phyloP scores from a whole-genome alignment of 2,888 invertebrate species.

The Philopedon plagiatum region DNA sequence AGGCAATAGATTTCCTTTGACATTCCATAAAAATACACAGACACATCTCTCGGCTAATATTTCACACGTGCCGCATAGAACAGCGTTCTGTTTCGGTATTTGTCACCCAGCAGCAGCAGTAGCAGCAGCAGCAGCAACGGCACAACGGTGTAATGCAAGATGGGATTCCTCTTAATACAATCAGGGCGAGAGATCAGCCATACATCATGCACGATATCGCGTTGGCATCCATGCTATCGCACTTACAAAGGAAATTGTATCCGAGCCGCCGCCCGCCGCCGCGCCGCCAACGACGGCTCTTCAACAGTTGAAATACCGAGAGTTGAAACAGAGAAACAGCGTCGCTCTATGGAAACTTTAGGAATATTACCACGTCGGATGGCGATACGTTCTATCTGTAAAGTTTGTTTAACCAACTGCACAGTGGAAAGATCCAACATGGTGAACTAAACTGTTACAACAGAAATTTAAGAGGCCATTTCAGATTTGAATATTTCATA shows the following conservation, averaged over 20 bases:
- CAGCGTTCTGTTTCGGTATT: conserved; percentile 49
- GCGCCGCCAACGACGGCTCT: conserved; percentile 43
- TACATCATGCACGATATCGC: conserved; percentile 56
- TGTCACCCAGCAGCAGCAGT: conserved; percentile 33
- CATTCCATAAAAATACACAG: conserved; percentile 11
- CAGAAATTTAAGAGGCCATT: too few relatives aligned
- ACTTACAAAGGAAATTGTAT: conserved; percentile 56
- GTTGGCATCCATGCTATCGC: conserved; percentile 53
- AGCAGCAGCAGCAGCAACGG: background rate
- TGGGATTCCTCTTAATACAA: conserved; percentile 52
- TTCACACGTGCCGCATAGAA: conserved; percentile 41
- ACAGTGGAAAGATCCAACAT: background rate
- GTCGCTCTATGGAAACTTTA: conserved; percentile 3
- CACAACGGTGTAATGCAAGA: conserved; percentile 26
- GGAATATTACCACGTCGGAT: conserved; percentile 3
- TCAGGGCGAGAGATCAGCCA: conserved; percentile 53
- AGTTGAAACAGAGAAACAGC: conserved; percentile 29
- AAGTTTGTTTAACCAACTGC: background rate
- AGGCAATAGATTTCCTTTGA: background rate
- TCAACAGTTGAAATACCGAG: conserved; percentile 36
- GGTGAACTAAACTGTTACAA: background rate
- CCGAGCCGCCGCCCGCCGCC: conserved; percentile 50
- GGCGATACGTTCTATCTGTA: background rate
- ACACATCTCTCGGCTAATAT: conserved; percentile 29
- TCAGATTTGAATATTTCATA: too few relatives aligned